Conservation (phyloP, 2,888 invertebrate genomes). For the Eupithecia subumbrata region DNA sequence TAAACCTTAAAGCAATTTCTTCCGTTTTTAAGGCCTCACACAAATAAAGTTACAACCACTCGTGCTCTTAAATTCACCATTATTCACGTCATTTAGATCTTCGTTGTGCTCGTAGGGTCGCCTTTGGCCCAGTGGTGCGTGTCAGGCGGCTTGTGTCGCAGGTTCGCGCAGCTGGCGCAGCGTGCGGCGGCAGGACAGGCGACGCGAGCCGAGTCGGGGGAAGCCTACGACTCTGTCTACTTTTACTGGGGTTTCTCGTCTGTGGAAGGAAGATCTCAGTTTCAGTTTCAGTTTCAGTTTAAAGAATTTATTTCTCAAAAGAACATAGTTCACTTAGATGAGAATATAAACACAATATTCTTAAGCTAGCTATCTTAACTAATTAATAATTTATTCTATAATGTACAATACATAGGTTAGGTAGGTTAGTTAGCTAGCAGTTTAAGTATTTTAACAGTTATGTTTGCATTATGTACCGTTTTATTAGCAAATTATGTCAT, state of each 20-base stretch:
- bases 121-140: constrained; percentile 7
- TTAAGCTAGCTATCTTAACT: no score
- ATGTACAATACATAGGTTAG: no score
- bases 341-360: no score
- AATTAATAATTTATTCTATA: no score
- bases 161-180: constrained; percentile 92
- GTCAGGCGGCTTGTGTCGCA: constrained; percentile 41
- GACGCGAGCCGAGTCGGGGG: constrained; percentile 94
- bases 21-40: background rate
- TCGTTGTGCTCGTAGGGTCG: background rate
- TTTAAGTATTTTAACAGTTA: no score
- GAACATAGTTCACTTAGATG: no score
- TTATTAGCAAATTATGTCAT: no score
- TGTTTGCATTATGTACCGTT: no score
- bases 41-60: background rate
- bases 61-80: background rate
- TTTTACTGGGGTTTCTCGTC: constrained; percentile 87
- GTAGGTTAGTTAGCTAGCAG: no score
- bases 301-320: no score
- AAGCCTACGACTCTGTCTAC: constrained; percentile 90
- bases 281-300: no score
- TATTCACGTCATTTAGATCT: background rate
- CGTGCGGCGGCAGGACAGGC: constrained; percentile 97
- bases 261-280: constrained; percentile 43
- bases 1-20: background rate